Percentiles rank a stretch among this genome's conserved stretches.
phyloP scores from a whole-genome alignment of 1,140 invertebrate species.

The Gryllus bimaculatus region DNA sequence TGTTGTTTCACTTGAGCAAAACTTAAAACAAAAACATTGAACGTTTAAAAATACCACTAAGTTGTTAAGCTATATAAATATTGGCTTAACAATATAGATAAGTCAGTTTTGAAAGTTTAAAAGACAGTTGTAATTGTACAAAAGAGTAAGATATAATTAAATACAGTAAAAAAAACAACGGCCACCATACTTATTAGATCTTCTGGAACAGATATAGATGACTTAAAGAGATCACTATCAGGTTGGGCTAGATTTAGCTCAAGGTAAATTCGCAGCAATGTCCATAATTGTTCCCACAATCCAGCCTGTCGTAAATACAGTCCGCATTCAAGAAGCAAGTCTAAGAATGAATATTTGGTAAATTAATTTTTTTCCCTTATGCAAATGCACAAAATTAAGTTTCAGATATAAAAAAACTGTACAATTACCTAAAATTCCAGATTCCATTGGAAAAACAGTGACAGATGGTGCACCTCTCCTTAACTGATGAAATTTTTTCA shows the following conservation, averaged over 20 bases:
- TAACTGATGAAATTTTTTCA: conserved; percentile 41
- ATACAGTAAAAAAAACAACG: no score
- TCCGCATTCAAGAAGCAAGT: conserved; percentile 46
- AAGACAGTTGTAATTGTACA: no score
- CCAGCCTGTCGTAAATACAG: conserved; percentile 55
- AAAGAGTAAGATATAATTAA: no score
- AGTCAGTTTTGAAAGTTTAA: no score
- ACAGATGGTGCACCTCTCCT: conserved; percentile 31
- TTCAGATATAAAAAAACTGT: not conserved
- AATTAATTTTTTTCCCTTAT: not conserved
- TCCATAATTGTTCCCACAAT: conserved; percentile 53
- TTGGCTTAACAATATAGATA: no score
- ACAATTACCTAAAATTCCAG: conserved; percentile 17
- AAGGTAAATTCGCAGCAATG: conserved; percentile 46
- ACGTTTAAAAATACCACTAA: no score
- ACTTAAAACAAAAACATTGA: no score
- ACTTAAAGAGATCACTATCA: conserved; percentile 24
- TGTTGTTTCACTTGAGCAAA: no score
- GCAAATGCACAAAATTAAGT: not conserved
- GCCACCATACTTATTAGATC: conserved; percentile 20
- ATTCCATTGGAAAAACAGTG: conserved; percentile 24
- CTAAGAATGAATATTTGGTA: conserved; percentile 25
- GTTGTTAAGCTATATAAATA: no score
- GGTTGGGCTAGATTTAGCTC: conserved; percentile 43
- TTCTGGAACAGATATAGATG: conserved; percentile 20